Evolutionary conservation across 2,888 invertebrate species (phyloP).

Genomic region (Pandemis corylana): DNA sequence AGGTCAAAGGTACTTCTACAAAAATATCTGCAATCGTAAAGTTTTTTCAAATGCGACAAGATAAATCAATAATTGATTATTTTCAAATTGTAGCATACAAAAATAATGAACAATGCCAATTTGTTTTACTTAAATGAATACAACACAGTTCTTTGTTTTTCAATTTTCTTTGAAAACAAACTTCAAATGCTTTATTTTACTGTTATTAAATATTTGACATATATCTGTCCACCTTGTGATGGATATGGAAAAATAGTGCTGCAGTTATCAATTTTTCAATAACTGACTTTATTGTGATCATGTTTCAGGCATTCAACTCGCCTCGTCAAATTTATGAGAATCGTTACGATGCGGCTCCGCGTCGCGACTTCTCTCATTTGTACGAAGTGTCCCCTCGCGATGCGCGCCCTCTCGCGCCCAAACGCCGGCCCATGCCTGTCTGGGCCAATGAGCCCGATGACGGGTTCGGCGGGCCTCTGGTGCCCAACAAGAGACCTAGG

Average conservation of each 20-base stretch:
- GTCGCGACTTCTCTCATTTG: conserved; percentile 53
- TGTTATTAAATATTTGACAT: neutral
- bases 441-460: conserved; percentile 55
- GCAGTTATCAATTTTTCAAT: conserved; percentile 16
- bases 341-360: conserved; percentile 44
- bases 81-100: too few relatives aligned
- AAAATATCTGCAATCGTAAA: too few relatives aligned
- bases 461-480: conserved; percentile 50
- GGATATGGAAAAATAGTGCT: neutral
- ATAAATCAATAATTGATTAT: too few relatives aligned
- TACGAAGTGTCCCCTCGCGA: conserved; percentile 53
- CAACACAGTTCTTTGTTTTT: neutral
- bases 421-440: conserved; percentile 53
- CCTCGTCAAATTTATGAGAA: conserved; percentile 52
- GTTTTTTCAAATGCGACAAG: too few relatives aligned
- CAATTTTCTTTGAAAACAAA: neutral
- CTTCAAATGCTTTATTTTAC: too few relatives aligned
- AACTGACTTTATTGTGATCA: conserved; percentile 49
- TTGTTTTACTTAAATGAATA: neutral
- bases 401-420: conserved; percentile 51
- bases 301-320: conserved; percentile 65
- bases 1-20: too few relatives aligned
- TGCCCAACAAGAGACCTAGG: conserved; percentile 31
- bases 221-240: neutral
- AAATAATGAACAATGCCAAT: too few relatives aligned